These are phyloP conservation scores for Anas bernieri DNA, from an alignment of 2,797 vertebrate genomes.

Conservation along the genomic window DNA sequence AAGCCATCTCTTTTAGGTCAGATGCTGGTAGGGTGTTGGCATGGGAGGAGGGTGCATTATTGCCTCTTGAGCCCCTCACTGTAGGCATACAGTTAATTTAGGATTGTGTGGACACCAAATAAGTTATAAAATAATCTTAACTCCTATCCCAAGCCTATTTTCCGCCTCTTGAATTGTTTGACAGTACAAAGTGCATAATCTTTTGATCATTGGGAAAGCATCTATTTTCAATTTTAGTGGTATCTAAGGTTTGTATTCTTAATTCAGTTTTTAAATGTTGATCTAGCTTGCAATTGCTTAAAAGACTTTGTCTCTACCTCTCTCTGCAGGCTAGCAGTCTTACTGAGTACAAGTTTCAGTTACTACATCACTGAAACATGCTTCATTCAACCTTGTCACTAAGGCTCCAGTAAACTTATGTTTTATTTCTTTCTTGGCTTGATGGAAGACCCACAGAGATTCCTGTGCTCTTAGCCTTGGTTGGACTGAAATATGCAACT, in stretches of 20 bases:
- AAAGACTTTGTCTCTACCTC: not conserved
- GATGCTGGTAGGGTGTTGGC: not conserved
- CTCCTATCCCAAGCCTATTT: not conserved
- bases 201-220: not conserved
- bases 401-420: not conserved
- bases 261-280: not conserved
- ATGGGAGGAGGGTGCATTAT: not conserved
- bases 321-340: not conserved
- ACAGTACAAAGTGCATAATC: not conserved
- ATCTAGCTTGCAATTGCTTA: not conserved
- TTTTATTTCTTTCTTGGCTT: conserved; percentile 11
- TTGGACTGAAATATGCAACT: not conserved
- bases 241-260: not conserved
- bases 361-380: not conserved
- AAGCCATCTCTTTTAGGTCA: not conserved
- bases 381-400: not conserved
- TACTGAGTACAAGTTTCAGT: not conserved
- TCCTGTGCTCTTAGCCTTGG: not conserved
- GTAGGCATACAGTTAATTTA: not conserved
- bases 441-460: not conserved
- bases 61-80: not conserved
- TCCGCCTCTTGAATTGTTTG: not conserved
- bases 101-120: not conserved
- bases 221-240: not conserved
- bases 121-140: not conserved